phyloP scores from a whole-genome alignment of 1,140 invertebrate species.

The Elysia chlorotica region DNA sequence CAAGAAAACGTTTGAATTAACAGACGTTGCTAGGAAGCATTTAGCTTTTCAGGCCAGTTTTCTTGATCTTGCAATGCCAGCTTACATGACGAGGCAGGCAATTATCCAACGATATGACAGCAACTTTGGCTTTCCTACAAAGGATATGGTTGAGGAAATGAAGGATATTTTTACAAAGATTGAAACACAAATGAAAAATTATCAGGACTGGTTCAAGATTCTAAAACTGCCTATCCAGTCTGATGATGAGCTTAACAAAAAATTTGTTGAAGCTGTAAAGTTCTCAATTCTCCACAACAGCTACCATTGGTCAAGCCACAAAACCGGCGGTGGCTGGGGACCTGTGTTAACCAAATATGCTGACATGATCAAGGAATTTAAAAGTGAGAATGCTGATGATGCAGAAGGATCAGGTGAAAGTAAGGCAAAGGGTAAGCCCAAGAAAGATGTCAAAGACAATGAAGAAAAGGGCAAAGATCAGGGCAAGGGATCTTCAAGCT shows the following conservation, averaged over 20 bases:
- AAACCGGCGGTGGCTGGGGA: neutral
- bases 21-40: constrained; percentile 43
- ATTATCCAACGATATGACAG: constrained; percentile 43
- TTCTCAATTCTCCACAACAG: constrained; percentile 33
- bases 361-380: neutral
- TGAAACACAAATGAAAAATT: constrained; percentile 4
- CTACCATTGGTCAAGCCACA: constrained; percentile 35
- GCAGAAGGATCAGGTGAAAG: neutral
- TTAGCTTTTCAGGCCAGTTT: constrained; percentile 50
- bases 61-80: constrained; percentile 48
- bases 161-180: neutral
- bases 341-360: neutral
- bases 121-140: constrained; percentile 45
- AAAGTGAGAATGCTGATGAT: no score
- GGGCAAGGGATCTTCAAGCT: no score
- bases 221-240: constrained; percentile 40
- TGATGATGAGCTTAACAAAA: constrained; percentile 31
- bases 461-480: no score
- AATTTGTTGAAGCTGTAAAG: constrained; percentile 29
- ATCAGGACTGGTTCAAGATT: constrained; percentile 27
- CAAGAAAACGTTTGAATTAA: constrained; percentile 31
- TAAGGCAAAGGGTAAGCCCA: neutral
- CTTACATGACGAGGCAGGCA: constrained; percentile 29
- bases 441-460: no score
- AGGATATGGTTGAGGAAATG: neutral